phyloP scores from a whole-genome alignment of 2,888 invertebrate genomes.

The Beris chalybata region DNA sequence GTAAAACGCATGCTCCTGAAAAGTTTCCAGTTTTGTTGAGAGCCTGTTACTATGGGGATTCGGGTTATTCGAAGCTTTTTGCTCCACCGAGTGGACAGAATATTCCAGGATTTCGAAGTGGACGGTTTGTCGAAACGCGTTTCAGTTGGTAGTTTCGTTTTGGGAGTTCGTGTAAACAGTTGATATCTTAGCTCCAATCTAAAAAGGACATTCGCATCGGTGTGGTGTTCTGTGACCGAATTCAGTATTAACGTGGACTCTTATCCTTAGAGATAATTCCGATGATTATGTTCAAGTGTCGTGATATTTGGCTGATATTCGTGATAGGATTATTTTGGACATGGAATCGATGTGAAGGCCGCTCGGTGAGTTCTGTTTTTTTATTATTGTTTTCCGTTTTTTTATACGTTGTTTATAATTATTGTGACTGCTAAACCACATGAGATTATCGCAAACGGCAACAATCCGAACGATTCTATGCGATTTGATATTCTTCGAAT shows the following conservation, averaged over 20 bases:
- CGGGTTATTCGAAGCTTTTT: slow-evolving; percentile 6
- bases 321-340: slow-evolving; percentile 31
- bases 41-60: slow-evolving; percentile 11
- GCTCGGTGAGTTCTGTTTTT: slow-evolving; percentile 27
- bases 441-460: not conserved
- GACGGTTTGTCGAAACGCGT: not conserved
- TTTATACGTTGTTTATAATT: not conserved
- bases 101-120: not conserved
- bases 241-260: too few species aligned
- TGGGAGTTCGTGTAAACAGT: not conserved
- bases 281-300: slow-evolving; percentile 32
- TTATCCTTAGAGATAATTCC: too few species aligned
- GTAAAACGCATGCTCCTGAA: slow-evolving; percentile 16
- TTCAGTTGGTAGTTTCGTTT: too few species aligned
- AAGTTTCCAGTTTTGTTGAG: not conserved
- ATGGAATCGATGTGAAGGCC: slow-evolving; percentile 31
- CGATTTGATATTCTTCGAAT: not conserved
- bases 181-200: not conserved
- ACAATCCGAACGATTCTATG: too few species aligned
- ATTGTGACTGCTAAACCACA: not conserved
- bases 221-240: too few species aligned
- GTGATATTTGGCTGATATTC: slow-evolving; percentile 24
- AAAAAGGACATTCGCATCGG: too few species aligned
- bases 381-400: not conserved
- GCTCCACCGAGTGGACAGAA: not conserved